phyloP scores from a whole-genome alignment of 1,140 invertebrate genomes.

The Pseudomyrmex cubaensis region DNA sequence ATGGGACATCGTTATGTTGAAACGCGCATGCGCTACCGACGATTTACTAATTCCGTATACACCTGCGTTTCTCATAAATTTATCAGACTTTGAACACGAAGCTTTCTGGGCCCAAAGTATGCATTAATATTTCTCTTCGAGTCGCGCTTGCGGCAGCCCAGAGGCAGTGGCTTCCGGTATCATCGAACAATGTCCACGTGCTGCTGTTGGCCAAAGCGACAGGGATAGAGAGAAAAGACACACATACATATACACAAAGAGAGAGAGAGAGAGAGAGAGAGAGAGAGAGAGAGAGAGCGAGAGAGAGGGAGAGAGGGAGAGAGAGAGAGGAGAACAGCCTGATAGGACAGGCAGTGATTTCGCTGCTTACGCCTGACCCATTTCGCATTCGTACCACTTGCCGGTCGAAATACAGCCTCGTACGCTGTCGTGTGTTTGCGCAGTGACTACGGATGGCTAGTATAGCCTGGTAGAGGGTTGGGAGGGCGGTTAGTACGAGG shows the following conservation, averaged over 20 bases:
- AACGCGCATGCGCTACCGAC: constrained; percentile 18
- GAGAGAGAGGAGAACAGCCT: neutral
- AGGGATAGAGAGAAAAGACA: neutral
- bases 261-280: too few species aligned
- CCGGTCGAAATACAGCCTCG: constrained; percentile 54
- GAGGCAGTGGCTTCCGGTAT: constrained; percentile 56
- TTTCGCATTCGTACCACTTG: constrained; percentile 72
- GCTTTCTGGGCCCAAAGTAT: constrained; percentile 56
- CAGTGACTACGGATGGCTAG: constrained; percentile 60
- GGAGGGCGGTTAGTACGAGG: constrained; percentile 17
- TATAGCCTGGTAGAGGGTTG: constrained; percentile 19
- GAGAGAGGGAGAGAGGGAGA: neutral
- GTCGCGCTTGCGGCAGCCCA: neutral
- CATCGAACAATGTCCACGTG: constrained; percentile 48
- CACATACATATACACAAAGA: neutral
- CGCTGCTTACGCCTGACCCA: constrained; percentile 73
- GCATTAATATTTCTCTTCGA: constrained; percentile 55
- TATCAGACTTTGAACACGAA: constrained; percentile 50
- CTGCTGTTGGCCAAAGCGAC: constrained; percentile 11
- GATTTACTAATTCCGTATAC: constrained; percentile 58
- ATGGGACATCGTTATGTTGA: neutral
- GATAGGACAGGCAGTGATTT: constrained; percentile 62
- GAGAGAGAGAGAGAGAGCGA: too few species aligned
- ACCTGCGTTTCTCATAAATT: constrained; percentile 58
- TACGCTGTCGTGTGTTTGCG: constrained; percentile 53